A percentile compares a stretch with the other conserved stretches of the same genome.
Conservation (phyloP, 2,113 vertebrate species). For the Geothlypis trichas region DNA sequence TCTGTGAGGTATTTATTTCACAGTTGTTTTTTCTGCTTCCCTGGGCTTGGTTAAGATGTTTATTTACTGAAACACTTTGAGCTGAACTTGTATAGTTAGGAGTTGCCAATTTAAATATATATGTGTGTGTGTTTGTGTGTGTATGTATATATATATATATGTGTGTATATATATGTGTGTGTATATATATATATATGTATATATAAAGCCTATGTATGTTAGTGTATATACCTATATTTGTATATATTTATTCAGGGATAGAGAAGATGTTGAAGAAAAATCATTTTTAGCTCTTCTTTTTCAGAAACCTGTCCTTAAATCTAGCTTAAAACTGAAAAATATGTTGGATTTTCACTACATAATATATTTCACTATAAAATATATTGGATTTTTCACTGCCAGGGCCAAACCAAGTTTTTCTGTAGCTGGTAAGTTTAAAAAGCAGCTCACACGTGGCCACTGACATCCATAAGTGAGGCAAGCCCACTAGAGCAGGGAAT, state of each 20-base stretch:
- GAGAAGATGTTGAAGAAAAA: neutral
- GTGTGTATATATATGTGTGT: neutral
- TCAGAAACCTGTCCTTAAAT: neutral
- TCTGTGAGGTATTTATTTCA: neutral
- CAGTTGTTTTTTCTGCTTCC: slow-evolving; percentile 1
- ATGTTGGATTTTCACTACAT: neutral
- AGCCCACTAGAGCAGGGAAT: neutral
- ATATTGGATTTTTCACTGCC: neutral
- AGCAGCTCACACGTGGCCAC: neutral
- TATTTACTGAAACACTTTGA: neutral
- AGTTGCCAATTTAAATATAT: neutral
- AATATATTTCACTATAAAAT: neutral
- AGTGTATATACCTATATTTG: neutral
- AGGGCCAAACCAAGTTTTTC: neutral
- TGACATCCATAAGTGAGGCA: rapidly evolving
- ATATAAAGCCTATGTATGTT: neutral
- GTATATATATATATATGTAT: neutral
- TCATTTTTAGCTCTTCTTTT: neutral
- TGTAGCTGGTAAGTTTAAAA: neutral
- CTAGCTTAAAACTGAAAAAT: neutral
- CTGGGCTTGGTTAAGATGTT: neutral
- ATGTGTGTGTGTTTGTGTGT: neutral
- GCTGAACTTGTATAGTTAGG: neutral
- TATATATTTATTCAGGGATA: neutral
- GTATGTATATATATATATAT: neutral